These are phyloP conservation scores for Typhlichthys eigenmanni DNA, from an alignment of 2,797 vertebrate species.

Conservation along the genomic window DNA sequence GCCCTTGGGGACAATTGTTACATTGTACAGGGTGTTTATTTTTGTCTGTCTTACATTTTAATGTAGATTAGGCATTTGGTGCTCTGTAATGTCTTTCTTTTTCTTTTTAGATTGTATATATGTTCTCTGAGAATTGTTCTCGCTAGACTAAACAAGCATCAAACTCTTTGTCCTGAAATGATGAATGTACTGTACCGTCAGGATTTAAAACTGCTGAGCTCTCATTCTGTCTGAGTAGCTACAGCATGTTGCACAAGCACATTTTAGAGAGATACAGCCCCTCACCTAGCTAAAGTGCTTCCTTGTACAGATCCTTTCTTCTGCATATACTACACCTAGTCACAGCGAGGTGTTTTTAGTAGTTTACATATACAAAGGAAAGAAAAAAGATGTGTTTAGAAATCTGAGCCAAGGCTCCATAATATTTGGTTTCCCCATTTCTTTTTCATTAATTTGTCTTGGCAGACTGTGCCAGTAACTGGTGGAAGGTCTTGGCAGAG, in stretches of 20 bases:
- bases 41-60: constrained; percentile 11
- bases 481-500: constrained; percentile 78
- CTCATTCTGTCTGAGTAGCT: constrained; percentile 39
- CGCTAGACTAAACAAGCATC: constrained; percentile 17
- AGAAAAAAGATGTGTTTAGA: constrained; percentile 66
- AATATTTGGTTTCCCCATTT: constrained; percentile 77
- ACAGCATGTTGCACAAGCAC: constrained; percentile 40
- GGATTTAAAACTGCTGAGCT: constrained; percentile 43
- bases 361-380: constrained; percentile 55
- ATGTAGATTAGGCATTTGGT: constrained; percentile 5
- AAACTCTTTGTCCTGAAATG: constrained; percentile 22
- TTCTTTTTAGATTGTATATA: neutral
- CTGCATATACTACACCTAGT: constrained; percentile 56
- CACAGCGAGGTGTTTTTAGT: constrained; percentile 62
- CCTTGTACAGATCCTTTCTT: constrained; percentile 24
- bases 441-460: constrained; percentile 79
- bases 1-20: constrained; percentile 20
- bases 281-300: constrained; percentile 42
- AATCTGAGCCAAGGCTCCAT: constrained; percentile 65
- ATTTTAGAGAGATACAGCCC: constrained; percentile 45
- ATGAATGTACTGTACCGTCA: constrained; percentile 41
- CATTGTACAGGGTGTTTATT: too few relatives aligned
- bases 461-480: constrained; percentile 66
- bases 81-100: constrained; percentile 7
- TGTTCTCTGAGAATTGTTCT: constrained; percentile 18